Base-by-base conservation (phyloP, 2,888 invertebrate genomes). In the Kryphioiulus occultus region DNA sequence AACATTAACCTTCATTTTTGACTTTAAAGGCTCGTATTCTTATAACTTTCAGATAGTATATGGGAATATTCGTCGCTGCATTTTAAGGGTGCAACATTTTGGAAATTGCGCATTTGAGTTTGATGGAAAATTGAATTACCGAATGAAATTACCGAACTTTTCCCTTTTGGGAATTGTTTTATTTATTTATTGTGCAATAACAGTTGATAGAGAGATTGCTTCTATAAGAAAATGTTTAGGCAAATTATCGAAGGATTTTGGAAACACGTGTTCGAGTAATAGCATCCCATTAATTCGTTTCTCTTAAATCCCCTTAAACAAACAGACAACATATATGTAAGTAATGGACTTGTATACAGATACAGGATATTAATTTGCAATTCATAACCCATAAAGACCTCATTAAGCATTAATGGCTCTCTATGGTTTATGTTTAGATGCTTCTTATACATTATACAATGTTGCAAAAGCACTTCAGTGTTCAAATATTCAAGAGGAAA, bases 401-500 rank as follows among this genome's bases (percentile, higher is more conserved):
- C 26, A 78, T 9, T 30, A 30, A 78, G 30, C 30, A 78, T 78
- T 26, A 15, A 78, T 68, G 68, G 78, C 15, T 15, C 78, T 30
- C 30, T 26, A 26, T 78, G 78, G 78, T 78, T 78, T 78, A 4
- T 68, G 22, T 22, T 68, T n/a, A 68, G 68, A 9, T 68, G 68
- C n/a, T 68, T 35, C 35, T 68, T 68, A 53, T 68, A 26, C 4
- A 68, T 5, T 12, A 7, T 22, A 2, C 78, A 30, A 1, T 30
- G 9, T 78, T 78, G 22, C 78, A 30, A 30, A 26, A 78, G 78
- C 15, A 78, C 78, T 30, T 78, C 22, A 78, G 22, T 15, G 78
- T 78, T 78, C 22, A 78, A 30, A 78, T 78, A 78, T 78, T 78
- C 78, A 78, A 78, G 78, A 78, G 78, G 22, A 30, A 78, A 30